phyloP scores from a whole-genome alignment of 1,140 invertebrate genomes.

The Danaus melanippus region DNA sequence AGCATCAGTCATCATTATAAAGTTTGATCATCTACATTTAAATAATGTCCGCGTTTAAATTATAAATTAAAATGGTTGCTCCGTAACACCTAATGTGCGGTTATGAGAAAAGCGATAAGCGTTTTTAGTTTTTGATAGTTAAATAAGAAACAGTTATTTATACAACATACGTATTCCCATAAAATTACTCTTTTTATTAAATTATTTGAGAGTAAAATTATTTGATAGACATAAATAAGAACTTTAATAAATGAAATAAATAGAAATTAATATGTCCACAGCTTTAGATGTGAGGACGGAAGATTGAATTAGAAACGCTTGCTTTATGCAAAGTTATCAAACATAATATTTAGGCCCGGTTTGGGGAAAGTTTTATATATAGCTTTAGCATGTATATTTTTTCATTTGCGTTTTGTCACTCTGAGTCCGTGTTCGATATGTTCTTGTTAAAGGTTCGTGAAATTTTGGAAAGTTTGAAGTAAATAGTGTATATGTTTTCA shows the following conservation, averaged over 20 bases:
- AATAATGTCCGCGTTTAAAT: background rate
- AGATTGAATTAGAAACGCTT: constrained; percentile 23
- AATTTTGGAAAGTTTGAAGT: background rate
- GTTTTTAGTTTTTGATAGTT: background rate
- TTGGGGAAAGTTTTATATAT: constrained; percentile 45
- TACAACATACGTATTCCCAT: too few relatives aligned
- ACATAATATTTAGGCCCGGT: constrained; percentile 17
- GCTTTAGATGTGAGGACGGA: constrained; percentile 15
- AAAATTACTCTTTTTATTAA: too few relatives aligned
- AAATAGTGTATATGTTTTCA: background rate
- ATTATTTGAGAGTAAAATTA: too few relatives aligned
- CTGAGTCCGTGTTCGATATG: constrained; percentile 24
- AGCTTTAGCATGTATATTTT: constrained; percentile 18
- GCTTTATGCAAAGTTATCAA: constrained; percentile 37
- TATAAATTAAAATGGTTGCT: background rate
- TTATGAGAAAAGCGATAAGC: constrained; percentile 1
- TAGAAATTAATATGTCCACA: background rate
- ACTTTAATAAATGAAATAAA: too few relatives aligned
- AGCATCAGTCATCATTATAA: too few relatives aligned
- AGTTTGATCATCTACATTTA: constrained; percentile 1
- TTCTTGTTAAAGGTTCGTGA: constrained; percentile 7
- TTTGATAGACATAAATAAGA: too few relatives aligned
- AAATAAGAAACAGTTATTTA: background rate
- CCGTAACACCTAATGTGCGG: background rate
- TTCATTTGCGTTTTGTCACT: constrained; percentile 15